These are phyloP conservation scores for Drosophila kepulauana DNA, from an alignment of 1,140 invertebrate species.

Conservation along the genomic window DNA sequence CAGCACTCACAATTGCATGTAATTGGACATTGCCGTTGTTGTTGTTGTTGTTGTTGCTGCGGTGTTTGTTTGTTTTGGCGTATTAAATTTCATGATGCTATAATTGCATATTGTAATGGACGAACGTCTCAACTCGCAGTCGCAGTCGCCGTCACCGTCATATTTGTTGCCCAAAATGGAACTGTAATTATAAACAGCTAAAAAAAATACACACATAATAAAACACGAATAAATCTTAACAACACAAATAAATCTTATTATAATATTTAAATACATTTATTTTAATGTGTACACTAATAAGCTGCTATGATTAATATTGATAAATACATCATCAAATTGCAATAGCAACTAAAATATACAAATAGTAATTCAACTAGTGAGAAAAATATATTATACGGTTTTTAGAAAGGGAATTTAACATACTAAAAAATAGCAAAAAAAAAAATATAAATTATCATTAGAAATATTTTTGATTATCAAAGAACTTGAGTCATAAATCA, in stretches of 20 bases:
- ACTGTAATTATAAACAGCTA: conserved; percentile 28
- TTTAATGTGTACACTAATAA: neutral
- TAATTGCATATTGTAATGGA: conserved; percentile 71
- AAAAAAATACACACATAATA: neutral
- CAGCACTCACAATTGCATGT: conserved; percentile 57
- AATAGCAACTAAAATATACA: neutral
- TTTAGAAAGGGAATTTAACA: too few species aligned
- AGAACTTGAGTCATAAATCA: too few species aligned
- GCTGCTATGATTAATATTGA: neutral
- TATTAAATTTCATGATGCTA: conserved; percentile 78
- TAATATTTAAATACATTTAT: conserved; percentile 4
- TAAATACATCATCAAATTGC: neutral
- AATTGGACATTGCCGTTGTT: conserved; percentile 61
- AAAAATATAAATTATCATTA: too few species aligned
- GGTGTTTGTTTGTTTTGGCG: conserved; percentile 60
- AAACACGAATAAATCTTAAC: conserved; percentile 23
- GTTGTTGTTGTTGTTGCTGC: conserved; percentile 44
- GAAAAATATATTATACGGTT: too few species aligned
- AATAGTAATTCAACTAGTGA: too few species aligned
- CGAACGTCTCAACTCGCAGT: conserved; percentile 35
- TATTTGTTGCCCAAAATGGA: conserved; percentile 43
- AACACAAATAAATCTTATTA: conserved; percentile 27
- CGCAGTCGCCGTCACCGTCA: conserved; percentile 13
- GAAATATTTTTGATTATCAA: too few species aligned
- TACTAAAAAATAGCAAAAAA: too few species aligned